These are phyloP conservation scores for Pandemis corylana DNA, from an alignment of 2,888 invertebrate genomes.

Conservation along the genomic window DNA sequence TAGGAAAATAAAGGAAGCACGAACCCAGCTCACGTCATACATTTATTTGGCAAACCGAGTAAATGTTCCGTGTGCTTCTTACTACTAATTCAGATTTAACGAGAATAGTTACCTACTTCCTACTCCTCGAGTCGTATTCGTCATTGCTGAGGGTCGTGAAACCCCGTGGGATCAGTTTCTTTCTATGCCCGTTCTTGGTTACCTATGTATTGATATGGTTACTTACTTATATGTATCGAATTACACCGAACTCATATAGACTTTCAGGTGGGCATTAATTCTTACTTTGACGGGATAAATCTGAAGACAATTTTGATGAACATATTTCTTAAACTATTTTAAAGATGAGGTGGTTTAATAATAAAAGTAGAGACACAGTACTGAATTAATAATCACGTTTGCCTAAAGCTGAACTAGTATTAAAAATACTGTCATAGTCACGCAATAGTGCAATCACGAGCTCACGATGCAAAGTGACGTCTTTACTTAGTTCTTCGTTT, in stretches of 20 bases:
- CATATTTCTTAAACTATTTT: no score
- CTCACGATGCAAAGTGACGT: conserved; percentile 63
- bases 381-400: no score
- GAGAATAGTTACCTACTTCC: not conserved
- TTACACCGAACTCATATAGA: not conserved
- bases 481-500: conserved; percentile 47
- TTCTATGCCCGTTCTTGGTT: no score
- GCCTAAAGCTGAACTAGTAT: no score
- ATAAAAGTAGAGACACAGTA: no score
- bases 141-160: no score
- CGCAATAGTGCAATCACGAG: conserved; percentile 72
- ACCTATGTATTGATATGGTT: no score
- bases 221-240: no score
- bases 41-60: conserved; percentile 60
- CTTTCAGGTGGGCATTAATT: not conserved
- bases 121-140: no score
- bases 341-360: no score
- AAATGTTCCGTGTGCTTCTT: conserved; percentile 39
- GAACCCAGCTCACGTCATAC: conserved; percentile 61
- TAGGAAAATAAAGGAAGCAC: conserved; percentile 58
- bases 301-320: no score
- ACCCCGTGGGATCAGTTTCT: no score
- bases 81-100: conserved; percentile 13
- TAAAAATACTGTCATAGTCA: conserved; percentile 57
- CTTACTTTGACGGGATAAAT: not conserved